Conservation (phyloP, 2,888 invertebrate genomes). For the Caenorhabditis zanzibari region DNA sequence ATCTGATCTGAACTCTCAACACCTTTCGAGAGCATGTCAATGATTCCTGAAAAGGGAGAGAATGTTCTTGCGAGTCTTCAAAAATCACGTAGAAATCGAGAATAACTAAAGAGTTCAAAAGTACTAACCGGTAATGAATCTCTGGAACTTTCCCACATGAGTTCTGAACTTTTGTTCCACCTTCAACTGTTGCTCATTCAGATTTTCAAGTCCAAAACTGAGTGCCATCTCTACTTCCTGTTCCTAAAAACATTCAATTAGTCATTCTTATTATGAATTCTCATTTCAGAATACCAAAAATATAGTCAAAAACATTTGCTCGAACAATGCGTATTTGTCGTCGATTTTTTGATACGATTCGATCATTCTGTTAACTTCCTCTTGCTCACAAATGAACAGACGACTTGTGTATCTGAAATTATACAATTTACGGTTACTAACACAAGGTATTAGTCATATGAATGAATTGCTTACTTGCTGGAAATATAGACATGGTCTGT, state of each 20-base stretch:
- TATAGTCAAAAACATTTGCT: conserved; percentile 79
- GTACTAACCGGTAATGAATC: conserved; percentile 74
- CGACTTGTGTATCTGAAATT: conserved; percentile 75
- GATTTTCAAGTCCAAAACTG: conserved; percentile 78
- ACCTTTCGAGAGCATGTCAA: conserved; percentile 79
- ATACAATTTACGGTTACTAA: background rate
- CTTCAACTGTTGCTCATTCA: conserved; percentile 75
- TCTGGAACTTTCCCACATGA: conserved; percentile 80
- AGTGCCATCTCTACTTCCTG: conserved; percentile 79
- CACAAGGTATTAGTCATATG: background rate
- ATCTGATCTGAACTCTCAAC: conserved; percentile 69
- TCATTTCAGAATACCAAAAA: conserved; percentile 70
- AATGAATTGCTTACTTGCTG: conserved; percentile 50
- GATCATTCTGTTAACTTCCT: conserved; percentile 77
- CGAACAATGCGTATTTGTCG: conserved; percentile 80
- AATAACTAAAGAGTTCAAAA: background rate
- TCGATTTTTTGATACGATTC: conserved; percentile 77
- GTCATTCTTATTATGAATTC: conserved; percentile 3
- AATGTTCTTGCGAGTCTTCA: background rate
- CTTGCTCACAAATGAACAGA: conserved; percentile 76
- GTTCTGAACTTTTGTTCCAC: conserved; percentile 75
- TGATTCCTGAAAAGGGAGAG: conserved; percentile 62
- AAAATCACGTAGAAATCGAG: background rate
- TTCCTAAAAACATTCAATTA: conserved; percentile 67
- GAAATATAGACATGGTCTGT: conserved; percentile 62